Evolutionary conservation across 2,797 vertebrate species (phyloP).

Genomic region (Crocodylus rhombifer): DNA sequence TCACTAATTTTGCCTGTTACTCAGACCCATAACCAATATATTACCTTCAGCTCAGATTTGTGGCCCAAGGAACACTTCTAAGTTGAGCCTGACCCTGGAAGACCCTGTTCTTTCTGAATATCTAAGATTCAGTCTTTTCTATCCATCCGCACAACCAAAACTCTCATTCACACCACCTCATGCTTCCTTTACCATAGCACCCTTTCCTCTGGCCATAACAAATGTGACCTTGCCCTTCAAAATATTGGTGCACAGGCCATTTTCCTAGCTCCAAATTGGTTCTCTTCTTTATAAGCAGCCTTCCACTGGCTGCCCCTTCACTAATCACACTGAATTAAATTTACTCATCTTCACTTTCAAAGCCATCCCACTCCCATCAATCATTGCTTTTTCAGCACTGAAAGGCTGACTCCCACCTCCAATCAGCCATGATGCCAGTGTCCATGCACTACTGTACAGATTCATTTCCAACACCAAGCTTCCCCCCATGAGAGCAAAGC

Average conservation of each 20-base stretch:
- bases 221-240: not conserved
- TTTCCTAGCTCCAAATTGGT: not conserved
- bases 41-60: too few species aligned
- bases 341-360: not conserved
- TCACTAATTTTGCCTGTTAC: not conserved
- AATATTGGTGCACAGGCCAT: not conserved
- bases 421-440: too few species aligned
- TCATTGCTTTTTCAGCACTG: not conserved
- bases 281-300: not conserved
- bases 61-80: too few species aligned
- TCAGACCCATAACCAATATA: too few species aligned
- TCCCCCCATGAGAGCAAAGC: not conserved
- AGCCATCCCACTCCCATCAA: not conserved
- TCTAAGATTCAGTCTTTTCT: not conserved
- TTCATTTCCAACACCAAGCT: too few species aligned
- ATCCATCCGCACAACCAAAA: not conserved
- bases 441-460: too few species aligned
- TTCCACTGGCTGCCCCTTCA: not conserved
- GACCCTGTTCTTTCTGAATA: too few species aligned
- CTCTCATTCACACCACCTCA: not conserved
- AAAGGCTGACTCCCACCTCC: not conserved
- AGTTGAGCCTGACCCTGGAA: too few species aligned
- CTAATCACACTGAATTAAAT: not conserved
- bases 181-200: not conserved
- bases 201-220: not conserved